phyloP scores from a whole-genome alignment of 2,888 invertebrate species.

The Dasypogon diadema region DNA sequence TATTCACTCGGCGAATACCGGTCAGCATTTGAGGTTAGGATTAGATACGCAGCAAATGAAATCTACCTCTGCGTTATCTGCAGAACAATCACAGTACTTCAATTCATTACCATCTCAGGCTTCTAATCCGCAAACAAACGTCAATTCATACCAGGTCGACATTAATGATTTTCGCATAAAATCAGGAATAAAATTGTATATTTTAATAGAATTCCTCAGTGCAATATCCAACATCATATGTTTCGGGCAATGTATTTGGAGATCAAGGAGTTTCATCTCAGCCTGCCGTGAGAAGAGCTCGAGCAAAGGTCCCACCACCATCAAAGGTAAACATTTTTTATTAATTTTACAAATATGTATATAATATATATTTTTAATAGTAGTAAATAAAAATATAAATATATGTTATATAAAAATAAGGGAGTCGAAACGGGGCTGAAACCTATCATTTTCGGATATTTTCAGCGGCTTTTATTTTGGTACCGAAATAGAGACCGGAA shows the following conservation, averaged over 20 bases:
- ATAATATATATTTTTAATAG: too few species aligned
- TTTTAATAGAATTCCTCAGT: constrained; percentile 60
- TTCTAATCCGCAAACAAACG: constrained; percentile 54
- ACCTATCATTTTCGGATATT: too few species aligned
- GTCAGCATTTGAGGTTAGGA: constrained; percentile 60
- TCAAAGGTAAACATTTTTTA: constrained; percentile 81
- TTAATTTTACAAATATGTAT: too few species aligned
- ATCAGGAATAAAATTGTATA: not conserved
- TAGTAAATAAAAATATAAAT: too few species aligned
- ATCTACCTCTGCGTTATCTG: constrained; percentile 72
- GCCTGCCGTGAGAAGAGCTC: constrained; percentile 71
- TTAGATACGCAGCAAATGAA: constrained; percentile 70
- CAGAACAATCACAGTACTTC: constrained; percentile 76
- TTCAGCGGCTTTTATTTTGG: too few species aligned
- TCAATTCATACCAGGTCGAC: constrained; percentile 55
- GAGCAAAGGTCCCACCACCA: constrained; percentile 84
- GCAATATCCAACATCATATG: constrained; percentile 66
- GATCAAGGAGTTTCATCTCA: constrained; percentile 60
- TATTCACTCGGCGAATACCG: constrained; percentile 65
- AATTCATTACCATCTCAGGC: constrained; percentile 68
- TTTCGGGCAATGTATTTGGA: constrained; percentile 64
- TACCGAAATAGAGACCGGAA: too few species aligned
- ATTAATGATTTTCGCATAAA: too few species aligned
- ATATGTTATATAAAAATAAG: too few species aligned
- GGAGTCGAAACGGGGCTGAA: too few species aligned